phyloP scores from a whole-genome alignment of 2,888 invertebrate species.

The Altica lythri region DNA sequence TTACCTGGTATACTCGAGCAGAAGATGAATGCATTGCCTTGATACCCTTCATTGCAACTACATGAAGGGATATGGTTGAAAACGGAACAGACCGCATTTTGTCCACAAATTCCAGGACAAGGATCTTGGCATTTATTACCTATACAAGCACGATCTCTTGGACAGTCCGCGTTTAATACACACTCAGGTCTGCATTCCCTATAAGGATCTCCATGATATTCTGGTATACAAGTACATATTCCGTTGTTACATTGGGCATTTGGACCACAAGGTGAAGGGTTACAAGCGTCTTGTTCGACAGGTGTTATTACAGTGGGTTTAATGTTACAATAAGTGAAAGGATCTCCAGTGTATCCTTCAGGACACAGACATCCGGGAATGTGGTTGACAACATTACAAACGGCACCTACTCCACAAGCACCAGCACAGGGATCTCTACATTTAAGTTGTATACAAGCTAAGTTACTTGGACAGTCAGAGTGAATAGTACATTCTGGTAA shows the following conservation, averaged over 20 bases:
- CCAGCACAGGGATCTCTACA: constrained; percentile 80
- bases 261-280: constrained; percentile 70
- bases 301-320: constrained; percentile 37
- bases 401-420: constrained; percentile 74
- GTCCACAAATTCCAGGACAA: constrained; percentile 77
- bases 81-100: constrained; percentile 72
- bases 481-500: constrained; percentile 71
- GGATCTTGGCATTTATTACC: constrained; percentile 72
- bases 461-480: constrained; percentile 72
- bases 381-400: constrained; percentile 78
- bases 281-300: constrained; percentile 59
- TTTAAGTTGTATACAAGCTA: constrained; percentile 76
- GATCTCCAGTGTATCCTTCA: constrained; percentile 64
- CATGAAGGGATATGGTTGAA: constrained; percentile 79
- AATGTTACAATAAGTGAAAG: constrained; percentile 59
- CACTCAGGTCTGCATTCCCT: constrained; percentile 74
- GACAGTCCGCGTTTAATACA: constrained; percentile 73
- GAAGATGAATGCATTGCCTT: constrained; percentile 73
- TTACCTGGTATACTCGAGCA: constrained; percentile 63
- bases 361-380: constrained; percentile 72
- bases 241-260: constrained; percentile 68
- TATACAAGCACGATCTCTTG: constrained; percentile 71
- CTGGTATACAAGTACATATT: constrained; percentile 70
- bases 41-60: constrained; percentile 69
- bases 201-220: constrained; percentile 75